Base-by-base conservation (phyloP, 2,888 invertebrate genomes). In the Phorcus lineatus region DNA sequence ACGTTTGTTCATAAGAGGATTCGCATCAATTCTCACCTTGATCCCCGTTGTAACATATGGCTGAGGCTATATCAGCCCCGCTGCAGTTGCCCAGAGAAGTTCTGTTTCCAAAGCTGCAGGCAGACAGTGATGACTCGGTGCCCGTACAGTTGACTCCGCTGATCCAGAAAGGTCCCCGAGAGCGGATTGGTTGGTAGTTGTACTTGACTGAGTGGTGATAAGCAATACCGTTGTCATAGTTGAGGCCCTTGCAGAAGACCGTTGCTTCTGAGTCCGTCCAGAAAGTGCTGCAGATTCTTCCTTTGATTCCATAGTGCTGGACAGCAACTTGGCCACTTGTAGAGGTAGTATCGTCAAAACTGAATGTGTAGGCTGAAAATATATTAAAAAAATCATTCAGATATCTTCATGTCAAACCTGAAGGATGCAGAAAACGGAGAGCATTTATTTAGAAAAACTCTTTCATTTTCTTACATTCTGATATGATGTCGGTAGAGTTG, bases 231-330 rank as follows among this genome's bases (percentile, higher is more conserved):
- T 85, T 80, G 19, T 76, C 77, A 74, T 85, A 90, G 16, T 86
- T 86, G 9, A 86, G 81, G 9, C 82, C 79, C 31, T 85, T 83
- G 82, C 91, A 91, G 74, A 88, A 80, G 2, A 90, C 89, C 0
- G 66, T 80, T 0, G 91, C 90, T 31, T 90, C 90, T 0, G 76
- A 79, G 77, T 89, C 88, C 31, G 85, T 87, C 88, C 89, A 90
- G 67, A 83, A 84, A 0, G 77, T 80, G 77, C 86, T 86, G 80
- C 90, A 90, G 24, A 90, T 95, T 95, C 90, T 95, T 74, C 89
- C 90, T 28, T 81, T 84, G 19, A 85, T 84, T n/a, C 86, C 87
- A 91, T 52, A 92, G 92, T 36, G 93, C 0, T 81, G 83, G 11
- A 89, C 88, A 17, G 81, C 82, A 22, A 89, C 80, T 16, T 79